Evolutionary conservation across 2,888 invertebrate species (phyloP).

Genomic region (Ischnus inquisitorius): DNA sequence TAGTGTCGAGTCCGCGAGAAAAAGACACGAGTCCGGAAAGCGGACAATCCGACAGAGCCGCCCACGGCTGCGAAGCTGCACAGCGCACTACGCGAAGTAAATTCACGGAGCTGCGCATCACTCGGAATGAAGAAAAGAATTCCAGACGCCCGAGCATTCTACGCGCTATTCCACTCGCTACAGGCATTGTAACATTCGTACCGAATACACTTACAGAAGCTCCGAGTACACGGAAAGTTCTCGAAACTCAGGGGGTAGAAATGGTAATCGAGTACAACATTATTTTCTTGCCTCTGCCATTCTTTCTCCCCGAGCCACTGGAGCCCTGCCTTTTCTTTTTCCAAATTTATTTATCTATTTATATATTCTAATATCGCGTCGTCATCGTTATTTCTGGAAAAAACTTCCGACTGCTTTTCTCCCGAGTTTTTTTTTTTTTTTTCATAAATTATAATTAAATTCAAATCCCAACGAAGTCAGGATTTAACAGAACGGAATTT

Average conservation of each 20-base stretch:
- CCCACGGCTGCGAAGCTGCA: background rate
- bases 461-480: background rate
- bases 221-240: too few species aligned
- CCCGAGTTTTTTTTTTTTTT: background rate
- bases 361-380: background rate
- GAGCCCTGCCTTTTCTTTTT: too few species aligned
- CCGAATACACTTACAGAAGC: background rate
- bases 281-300: too few species aligned
- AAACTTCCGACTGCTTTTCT: background rate
- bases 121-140: background rate
- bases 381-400: background rate
- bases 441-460: background rate
- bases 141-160: background rate
- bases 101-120: background rate
- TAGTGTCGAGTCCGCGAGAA: background rate
- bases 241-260: too few species aligned
- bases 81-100: background rate
- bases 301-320: too few species aligned
- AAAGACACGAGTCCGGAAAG: background rate
- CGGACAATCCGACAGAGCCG: background rate
- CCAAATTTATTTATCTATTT: too few species aligned
- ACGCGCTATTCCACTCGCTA: background rate
- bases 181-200: background rate
- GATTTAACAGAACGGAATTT: background rate
- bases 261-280: too few species aligned